Percentiles rank a stretch among this genome's conserved stretches.
These are phyloP conservation scores for Anguilla megastoma DNA, from an alignment of 2,797 vertebrate genomes.

Conservation along the genomic window DNA sequence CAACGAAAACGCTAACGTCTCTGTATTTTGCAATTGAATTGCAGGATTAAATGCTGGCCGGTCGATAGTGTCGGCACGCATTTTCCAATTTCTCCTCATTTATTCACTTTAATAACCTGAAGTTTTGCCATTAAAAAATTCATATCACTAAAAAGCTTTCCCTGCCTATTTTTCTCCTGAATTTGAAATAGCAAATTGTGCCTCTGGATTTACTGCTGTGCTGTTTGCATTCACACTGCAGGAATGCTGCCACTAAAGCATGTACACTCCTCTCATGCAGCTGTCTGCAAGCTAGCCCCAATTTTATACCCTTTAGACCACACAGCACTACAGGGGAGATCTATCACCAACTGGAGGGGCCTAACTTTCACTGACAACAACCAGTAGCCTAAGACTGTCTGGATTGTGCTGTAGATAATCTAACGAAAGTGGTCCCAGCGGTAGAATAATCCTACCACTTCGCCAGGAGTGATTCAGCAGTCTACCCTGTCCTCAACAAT, in stretches of 20 bases:
- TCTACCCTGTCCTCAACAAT: background rate
- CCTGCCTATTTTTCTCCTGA: background rate
- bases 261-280: background rate
- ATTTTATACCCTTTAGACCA: background rate
- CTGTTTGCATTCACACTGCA: background rate
- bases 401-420: background rate
- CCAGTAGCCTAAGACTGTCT: background rate
- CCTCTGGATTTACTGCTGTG: background rate
- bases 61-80: background rate
- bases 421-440: background rate
- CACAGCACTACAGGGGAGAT: background rate
- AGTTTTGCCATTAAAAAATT: background rate
- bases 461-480: background rate
- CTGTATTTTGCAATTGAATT: background rate
- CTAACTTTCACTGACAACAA: background rate
- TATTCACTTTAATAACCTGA: no score
- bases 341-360: background rate
- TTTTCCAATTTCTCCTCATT: background rate
- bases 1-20: background rate
- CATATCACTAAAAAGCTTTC: background rate
- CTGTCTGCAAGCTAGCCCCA: background rate
- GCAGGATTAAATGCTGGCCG: background rate
- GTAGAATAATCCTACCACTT: background rate
- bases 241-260: background rate
- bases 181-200: background rate